Evolutionary conservation across 1,140 invertebrate genomes (phyloP).

Genomic region (Leucophenga varia): DNA sequence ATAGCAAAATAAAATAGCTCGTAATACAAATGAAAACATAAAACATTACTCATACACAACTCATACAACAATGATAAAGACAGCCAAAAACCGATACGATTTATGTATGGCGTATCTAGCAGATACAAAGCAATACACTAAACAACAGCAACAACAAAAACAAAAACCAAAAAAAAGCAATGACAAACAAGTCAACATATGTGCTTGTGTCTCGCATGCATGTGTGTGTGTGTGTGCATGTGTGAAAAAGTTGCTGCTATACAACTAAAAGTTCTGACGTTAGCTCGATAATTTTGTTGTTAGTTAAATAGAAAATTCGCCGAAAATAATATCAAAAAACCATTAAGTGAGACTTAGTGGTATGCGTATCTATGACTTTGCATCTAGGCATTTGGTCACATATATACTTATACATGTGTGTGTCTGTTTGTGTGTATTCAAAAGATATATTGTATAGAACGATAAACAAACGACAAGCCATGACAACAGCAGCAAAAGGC

Average conservation of each 20-base stretch:
- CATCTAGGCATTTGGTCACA: too few relatives aligned
- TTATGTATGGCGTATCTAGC: too few relatives aligned
- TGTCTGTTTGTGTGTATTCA: constrained; percentile 26
- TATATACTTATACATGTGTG: constrained; percentile 32
- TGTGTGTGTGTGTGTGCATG: constrained; percentile 9
- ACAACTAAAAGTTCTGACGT: constrained; percentile 18
- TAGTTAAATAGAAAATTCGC: constrained; percentile 10
- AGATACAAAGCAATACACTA: too few relatives aligned
- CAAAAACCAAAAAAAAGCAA: constrained; percentile 2
- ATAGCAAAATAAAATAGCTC: too few relatives aligned
- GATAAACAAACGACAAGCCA: too few relatives aligned
- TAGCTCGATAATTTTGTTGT: constrained; percentile 26
- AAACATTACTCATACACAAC: too few relatives aligned
- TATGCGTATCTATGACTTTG: neutral
- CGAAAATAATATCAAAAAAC: constrained; percentile 41
- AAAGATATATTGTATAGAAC: too few relatives aligned
- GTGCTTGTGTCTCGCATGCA: too few relatives aligned
- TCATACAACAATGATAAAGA: too few relatives aligned
- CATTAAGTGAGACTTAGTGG: constrained; percentile 24
- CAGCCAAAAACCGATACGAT: too few relatives aligned
- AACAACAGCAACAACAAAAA: constrained; percentile 24
- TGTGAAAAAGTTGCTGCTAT: constrained; percentile 14
- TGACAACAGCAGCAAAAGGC: too few relatives aligned
- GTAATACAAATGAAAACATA: too few relatives aligned
- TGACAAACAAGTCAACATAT: neutral